Base-by-base conservation (phyloP, 30 jellyfish, hydroid and myxozoan species). In the Mastigias papua region DNA sequence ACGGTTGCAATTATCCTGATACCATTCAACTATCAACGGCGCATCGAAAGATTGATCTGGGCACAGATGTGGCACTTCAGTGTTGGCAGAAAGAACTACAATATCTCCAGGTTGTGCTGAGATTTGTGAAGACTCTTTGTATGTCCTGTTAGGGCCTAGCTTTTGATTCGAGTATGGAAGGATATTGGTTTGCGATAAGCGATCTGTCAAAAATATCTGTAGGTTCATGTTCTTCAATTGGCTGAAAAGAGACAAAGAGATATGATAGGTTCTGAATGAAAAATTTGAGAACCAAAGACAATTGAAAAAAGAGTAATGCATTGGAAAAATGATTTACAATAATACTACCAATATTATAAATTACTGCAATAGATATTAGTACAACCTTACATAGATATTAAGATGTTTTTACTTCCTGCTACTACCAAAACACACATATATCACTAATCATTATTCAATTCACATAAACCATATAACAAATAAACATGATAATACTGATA, bases 71-170 rank as follows among this genome's bases (percentile, higher is more conserved):
- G 83, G 83, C 25, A 72, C 37, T 1, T 72, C 68, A 33, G 83
- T 72, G 19, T 37, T 72, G 34, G 83, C 83, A 72, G 83, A 33
- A 35, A 72, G 83, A 8, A 21, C 23, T 5, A 72, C 17, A 22
- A 72, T 25, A 8, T 21, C 25, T 20, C 67, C 83, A 15, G 66
- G 68, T 6, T 2, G 2, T 2, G 62, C 33, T 27, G 60, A 69
- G 2, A 15, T 30, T 2, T 1, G 34, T 30, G 60, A 69, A 26
- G 62, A 30, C 2, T 8, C 34, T 19, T 9, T 5, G 13, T 11
- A 19, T 5, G 15, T 32, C 63, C 0, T 48, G 10, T 49, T 37
- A 26, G n/a, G 23, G 0, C 21, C 5, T 34, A 48, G 19, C 3
- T 61, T 72, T 37, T 28, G n/a, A 2, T n/a, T 4, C 33, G 29